Evolutionary conservation across 2,797 vertebrate genomes (phyloP).

Genomic region (Phyllotis vaccarum): DNA sequence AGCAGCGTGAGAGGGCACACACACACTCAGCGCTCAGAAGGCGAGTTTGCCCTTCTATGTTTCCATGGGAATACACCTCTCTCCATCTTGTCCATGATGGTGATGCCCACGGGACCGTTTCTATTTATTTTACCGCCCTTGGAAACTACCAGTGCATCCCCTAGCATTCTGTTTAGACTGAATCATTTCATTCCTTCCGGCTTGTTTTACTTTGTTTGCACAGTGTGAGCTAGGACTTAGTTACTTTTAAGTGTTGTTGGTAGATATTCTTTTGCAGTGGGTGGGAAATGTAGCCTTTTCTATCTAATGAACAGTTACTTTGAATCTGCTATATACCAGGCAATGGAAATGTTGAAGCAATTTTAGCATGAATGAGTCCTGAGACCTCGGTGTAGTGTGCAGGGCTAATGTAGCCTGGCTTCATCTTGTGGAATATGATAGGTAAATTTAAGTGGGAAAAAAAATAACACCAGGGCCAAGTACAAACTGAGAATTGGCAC

Average conservation of each 20-base stretch:
- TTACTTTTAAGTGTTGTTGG: constrained; percentile 35
- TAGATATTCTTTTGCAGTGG: neutral
- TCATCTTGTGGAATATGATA: neutral
- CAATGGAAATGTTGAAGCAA: neutral
- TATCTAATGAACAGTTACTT: neutral
- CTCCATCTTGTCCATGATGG: neutral
- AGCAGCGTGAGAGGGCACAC: neutral
- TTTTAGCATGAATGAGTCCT: neutral
- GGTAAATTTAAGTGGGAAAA: neutral
- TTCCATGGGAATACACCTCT: neutral
- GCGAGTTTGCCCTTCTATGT: neutral
- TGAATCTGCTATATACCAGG: neutral
- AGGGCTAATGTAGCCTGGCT: neutral
- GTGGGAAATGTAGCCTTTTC: neutral
- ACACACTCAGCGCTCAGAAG: neutral
- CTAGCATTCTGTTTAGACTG: neutral
- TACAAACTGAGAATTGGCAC: neutral
- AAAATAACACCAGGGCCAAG: neutral
- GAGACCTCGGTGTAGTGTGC: neutral
- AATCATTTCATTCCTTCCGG: neutral
- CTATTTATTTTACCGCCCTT: neutral
- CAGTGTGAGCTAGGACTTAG: constrained; percentile 23
- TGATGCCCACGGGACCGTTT: neutral
- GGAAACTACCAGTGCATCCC: neutral
- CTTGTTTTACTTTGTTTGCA: constrained; percentile 13